Percentiles rank a stretch among this genome's conserved stretches.
phyloP scores from a whole-genome alignment of 2,113 vertebrate genomes.

The Corythornis madagascariensis region DNA sequence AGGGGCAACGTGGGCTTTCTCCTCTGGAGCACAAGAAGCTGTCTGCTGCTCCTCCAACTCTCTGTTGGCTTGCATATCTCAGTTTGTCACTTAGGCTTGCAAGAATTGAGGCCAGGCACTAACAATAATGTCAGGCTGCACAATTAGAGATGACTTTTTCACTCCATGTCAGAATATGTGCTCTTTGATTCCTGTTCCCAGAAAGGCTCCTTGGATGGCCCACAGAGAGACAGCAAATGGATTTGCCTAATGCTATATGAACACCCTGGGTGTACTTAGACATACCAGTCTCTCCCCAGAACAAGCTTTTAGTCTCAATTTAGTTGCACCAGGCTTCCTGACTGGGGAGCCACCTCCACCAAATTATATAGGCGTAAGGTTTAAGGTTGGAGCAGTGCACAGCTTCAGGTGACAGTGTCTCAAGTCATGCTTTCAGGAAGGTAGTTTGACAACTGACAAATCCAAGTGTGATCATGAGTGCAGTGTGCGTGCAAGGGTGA shows the following conservation, averaged over 20 bases:
- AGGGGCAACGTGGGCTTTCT: background rate
- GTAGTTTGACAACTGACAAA: background rate
- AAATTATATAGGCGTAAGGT: background rate
- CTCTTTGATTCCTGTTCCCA: background rate
- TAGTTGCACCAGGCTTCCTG: background rate
- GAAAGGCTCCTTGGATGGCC: background rate
- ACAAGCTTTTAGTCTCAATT: background rate
- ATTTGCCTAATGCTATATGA: background rate
- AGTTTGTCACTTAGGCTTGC: background rate
- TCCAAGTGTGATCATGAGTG: background rate
- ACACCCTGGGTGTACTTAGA: background rate
- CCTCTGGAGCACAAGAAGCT: background rate
- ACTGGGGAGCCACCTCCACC: background rate
- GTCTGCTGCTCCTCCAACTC: background rate
- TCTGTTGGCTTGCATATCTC: background rate
- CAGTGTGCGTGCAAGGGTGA: background rate
- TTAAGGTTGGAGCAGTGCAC: background rate
- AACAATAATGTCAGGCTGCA: background rate
- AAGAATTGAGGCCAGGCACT: background rate
- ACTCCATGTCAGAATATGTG: rapidly evolving
- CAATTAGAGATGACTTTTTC: background rate
- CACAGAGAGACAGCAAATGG: background rate
- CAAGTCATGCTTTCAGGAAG: background rate
- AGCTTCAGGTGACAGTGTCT: rapidly evolving
- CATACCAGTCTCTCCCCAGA: background rate